Conservation (phyloP, 1,140 invertebrate genomes). For the Drosophila malerkotliana region DNA sequence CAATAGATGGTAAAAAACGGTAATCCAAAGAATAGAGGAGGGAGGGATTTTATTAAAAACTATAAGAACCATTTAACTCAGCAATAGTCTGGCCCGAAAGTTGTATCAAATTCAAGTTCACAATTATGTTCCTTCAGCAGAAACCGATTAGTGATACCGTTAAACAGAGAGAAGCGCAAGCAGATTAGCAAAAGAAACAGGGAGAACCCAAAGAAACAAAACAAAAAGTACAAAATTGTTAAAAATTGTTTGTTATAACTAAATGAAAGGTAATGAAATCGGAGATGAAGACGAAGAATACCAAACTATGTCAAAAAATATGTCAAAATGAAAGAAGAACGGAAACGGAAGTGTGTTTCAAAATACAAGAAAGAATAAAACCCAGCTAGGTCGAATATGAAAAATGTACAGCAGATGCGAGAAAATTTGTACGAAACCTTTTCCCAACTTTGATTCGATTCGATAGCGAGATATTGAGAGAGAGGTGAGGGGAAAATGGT, state of each 20-base stretch:
- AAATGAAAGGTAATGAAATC: constrained; percentile 42
- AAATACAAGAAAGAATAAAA: constrained; percentile 10
- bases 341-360: constrained; percentile 24
- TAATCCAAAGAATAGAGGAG: neutral
- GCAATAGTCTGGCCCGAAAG: constrained; percentile 48
- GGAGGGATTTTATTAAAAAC: neutral
- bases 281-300: constrained; percentile 26
- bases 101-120: constrained; percentile 74
- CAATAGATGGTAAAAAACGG: constrained; percentile 18
- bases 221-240: constrained; percentile 77
- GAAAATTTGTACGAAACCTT: constrained; percentile 73
- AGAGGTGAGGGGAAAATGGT: constrained; percentile 29
- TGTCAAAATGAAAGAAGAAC: constrained; percentile 16
- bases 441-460: constrained; percentile 23
- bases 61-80: constrained; percentile 6
- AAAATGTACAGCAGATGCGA: constrained; percentile 63
- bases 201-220: constrained; percentile 42
- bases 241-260: constrained; percentile 70
- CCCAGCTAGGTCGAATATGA: constrained; percentile 36
- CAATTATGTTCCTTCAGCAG: constrained; percentile 77
- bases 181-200: constrained; percentile 33
- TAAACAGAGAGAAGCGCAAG: constrained; percentile 45
- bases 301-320: constrained; percentile 3
- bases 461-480: constrained; percentile 12
- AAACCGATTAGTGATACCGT: constrained; percentile 77